Percentiles rank a stretch among this genome's conserved stretches.
phyloP scores from a whole-genome alignment of 2,113 vertebrate species.

The Bothrops jararaca region DNA sequence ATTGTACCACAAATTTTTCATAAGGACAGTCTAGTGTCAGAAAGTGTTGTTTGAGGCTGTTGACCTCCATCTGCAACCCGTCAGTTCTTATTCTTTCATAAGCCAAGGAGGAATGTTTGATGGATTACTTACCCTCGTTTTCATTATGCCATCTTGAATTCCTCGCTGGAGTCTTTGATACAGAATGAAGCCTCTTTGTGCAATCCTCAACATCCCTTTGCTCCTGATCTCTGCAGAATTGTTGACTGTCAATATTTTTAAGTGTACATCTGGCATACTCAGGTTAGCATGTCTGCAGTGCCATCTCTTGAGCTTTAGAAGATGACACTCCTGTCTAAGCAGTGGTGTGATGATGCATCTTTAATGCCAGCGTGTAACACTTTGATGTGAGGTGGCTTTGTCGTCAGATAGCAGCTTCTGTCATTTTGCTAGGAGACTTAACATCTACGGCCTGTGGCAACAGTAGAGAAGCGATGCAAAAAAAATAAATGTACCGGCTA shows the following conservation, averaged over 20 bases:
- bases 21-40: not conserved
- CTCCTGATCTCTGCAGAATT: accelerated
- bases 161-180: accelerated
- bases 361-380: constrained; percentile 58
- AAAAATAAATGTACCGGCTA: constrained; percentile 5
- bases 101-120: not conserved
- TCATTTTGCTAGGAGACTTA: constrained; percentile 50
- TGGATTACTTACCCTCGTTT: not conserved
- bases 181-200: not conserved
- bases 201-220: not conserved
- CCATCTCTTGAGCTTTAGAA: constrained; percentile 51
- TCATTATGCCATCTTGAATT: not conserved
- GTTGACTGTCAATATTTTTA: constrained; percentile 45
- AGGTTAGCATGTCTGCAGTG: not conserved
- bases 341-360: constrained; percentile 55
- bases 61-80: not conserved
- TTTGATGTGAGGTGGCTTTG: constrained; percentile 51
- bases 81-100: not conserved
- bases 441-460: constrained; percentile 26
- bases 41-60: not conserved
- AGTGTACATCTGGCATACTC: not conserved
- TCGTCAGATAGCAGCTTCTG: constrained; percentile 55
- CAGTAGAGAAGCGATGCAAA: not conserved
- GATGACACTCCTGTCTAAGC: constrained; percentile 54
- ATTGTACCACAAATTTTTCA: not conserved